phyloP scores from a whole-genome alignment of 2,797 vertebrate species.

The Buceros bicornis region DNA sequence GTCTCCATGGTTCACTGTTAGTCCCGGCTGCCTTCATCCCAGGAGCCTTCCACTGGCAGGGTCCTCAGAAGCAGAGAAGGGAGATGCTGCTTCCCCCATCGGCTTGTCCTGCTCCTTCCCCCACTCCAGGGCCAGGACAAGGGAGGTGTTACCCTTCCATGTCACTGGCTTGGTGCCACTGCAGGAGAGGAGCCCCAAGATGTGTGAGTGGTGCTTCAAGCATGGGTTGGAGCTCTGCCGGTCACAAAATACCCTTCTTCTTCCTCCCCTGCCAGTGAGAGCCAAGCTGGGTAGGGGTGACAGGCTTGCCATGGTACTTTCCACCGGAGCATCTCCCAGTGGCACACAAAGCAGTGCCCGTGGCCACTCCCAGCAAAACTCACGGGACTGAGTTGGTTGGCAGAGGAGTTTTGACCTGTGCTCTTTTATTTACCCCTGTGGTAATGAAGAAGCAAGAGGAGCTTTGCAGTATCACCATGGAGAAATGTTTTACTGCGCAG shows the following conservation, averaged over 20 bases:
- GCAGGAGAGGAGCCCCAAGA: background rate
- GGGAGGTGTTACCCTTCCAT: background rate
- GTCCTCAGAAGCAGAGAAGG: background rate
- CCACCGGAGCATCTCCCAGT: background rate
- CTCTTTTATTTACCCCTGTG: background rate
- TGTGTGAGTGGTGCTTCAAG: background rate
- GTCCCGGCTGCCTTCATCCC: background rate
- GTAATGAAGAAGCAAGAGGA: background rate
- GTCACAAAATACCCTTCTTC: background rate
- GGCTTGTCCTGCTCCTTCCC: background rate
- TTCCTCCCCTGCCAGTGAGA: background rate
- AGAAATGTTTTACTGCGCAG: background rate
- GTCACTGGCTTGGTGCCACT: background rate
- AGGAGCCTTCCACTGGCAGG: accelerated
- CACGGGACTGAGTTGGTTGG: background rate
- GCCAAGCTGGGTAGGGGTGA: background rate
- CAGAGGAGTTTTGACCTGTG: background rate
- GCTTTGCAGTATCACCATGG: background rate
- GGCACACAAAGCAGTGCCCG: background rate
- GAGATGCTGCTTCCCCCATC: background rate
- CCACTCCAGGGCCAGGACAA: accelerated
- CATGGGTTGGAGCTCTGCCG: background rate
- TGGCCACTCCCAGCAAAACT: background rate
- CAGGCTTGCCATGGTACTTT: background rate
- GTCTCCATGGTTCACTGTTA: background rate